These are phyloP conservation scores for Rhea americana DNA, from an alignment of 2,113 vertebrate genomes.

Conservation along the genomic window DNA sequence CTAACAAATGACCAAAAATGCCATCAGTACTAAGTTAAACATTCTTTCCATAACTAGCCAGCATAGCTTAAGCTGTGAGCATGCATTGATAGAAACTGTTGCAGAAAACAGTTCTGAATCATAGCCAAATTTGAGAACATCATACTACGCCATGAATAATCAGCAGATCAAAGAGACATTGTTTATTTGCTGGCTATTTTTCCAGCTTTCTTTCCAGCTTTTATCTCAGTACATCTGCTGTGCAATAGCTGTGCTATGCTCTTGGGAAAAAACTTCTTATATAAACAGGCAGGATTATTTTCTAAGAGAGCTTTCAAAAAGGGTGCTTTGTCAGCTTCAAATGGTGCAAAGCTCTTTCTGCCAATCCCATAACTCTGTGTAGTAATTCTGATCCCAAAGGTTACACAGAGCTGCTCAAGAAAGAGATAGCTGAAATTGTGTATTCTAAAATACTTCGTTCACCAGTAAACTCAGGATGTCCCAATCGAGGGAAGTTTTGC, in stretches of 20 bases:
- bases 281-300: constrained; percentile 65
- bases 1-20: neutral
- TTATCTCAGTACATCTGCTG: constrained; percentile 66
- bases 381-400: constrained; percentile 40
- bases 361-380: constrained; percentile 10
- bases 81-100: neutral
- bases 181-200: constrained; percentile 64
- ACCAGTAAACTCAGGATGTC: neutral
- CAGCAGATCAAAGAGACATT: constrained; percentile 65
- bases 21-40: neutral
- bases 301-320: constrained; percentile 44
- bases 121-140: constrained; percentile 32
- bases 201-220: constrained; percentile 31
- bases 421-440: constrained; percentile 37
- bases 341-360: constrained; percentile 31
- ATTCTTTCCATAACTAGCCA: neutral
- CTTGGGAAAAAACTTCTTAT: constrained; percentile 59
- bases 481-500: neutral
- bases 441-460: neutral
- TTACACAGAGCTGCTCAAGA: constrained; percentile 19
- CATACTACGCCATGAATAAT: constrained; percentile 35
- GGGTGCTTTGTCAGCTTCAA: constrained; percentile 29
- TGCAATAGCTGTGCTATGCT: constrained; percentile 52
- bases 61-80: neutral
- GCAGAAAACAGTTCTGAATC: constrained; percentile 36